Conservation (phyloP, 2,113 vertebrate species). For the Tenebrosternarchus preto region DNA sequence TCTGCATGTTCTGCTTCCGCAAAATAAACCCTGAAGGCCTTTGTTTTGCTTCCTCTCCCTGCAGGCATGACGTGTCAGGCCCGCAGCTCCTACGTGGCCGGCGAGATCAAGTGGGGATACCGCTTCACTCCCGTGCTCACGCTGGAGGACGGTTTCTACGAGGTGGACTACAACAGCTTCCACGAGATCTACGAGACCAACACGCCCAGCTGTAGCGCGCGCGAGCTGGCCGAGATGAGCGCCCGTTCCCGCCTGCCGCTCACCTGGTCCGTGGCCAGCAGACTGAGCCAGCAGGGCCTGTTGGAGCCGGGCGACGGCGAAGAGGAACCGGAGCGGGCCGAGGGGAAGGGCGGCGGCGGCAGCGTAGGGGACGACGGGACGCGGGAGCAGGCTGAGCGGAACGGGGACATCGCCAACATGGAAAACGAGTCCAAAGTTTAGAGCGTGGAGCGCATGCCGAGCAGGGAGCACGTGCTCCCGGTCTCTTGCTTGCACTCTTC, state of each 20-base stretch:
- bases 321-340: conserved; percentile 72
- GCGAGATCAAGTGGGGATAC: conserved; percentile 96
- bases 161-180: conserved; percentile 99
- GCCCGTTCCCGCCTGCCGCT: conserved; percentile 83
- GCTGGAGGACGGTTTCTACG: conserved; percentile 95
- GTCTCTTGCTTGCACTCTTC: background rate
- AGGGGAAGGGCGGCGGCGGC: conserved; percentile 26
- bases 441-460: background rate
- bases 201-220: conserved; percentile 91
- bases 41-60: background rate
- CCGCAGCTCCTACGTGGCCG: conserved; percentile 91
- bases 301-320: conserved; percentile 74
- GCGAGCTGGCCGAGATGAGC: conserved; percentile 86
- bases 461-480: conserved; percentile 1
- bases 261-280: conserved; percentile 92
- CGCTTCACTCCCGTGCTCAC: conserved; percentile 96
- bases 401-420: conserved; percentile 89
- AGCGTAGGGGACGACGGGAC: conserved; percentile 4
- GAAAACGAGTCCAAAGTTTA: conserved; percentile 97
- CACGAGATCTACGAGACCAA: conserved; percentile 95
- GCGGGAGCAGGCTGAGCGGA: conserved; percentile 83
- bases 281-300: conserved; percentile 88
- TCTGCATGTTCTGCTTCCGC: too few species aligned
- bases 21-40: background rate
- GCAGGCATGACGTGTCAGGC: conserved; percentile 98